A percentile compares a stretch with the other conserved stretches of the same genome.
phyloP scores from a whole-genome alignment of 2,888 invertebrate genomes.

The Caenorhabditis zanzibari region DNA sequence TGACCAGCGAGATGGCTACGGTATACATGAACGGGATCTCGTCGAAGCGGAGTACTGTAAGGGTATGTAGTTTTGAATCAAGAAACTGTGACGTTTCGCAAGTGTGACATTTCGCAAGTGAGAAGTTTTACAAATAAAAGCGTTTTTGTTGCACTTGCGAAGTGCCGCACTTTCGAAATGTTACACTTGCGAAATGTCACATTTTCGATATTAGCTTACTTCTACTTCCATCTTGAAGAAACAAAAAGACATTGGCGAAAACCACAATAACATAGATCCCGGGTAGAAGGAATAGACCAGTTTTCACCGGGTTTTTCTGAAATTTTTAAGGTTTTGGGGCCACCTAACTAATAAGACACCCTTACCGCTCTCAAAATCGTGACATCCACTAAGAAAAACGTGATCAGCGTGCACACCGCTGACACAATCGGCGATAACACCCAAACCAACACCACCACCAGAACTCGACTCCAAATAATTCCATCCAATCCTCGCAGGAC shows the following conservation, averaged over 20 bases:
- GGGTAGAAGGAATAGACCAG: slow-evolving; percentile 91
- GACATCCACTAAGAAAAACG: slow-evolving; percentile 76
- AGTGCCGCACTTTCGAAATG: too few relatives aligned
- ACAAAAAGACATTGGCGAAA: slow-evolving; percentile 93
- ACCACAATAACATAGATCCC: slow-evolving; percentile 95
- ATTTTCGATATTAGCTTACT: too few relatives aligned
- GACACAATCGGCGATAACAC: slow-evolving; percentile 95
- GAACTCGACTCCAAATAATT: slow-evolving; percentile 88
- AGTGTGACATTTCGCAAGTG: too few relatives aligned
- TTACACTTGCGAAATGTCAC: too few relatives aligned
- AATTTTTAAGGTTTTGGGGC: neutral
- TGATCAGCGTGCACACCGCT: slow-evolving; percentile 90
- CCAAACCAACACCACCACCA: slow-evolving; percentile 87
- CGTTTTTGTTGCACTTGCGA: too few relatives aligned
- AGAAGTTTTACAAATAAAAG: too few relatives aligned
- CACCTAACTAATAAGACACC: neutral
- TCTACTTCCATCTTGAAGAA: slow-evolving; percentile 90
- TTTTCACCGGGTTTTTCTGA: slow-evolving; percentile 71
- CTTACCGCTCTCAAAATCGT: slow-evolving; percentile 86
- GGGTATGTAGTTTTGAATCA: neutral
- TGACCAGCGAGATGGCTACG: slow-evolving; percentile 87
- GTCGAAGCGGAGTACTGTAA: slow-evolving; percentile 91
- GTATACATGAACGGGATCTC: slow-evolving; percentile 93
- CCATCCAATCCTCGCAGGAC: slow-evolving; percentile 92
- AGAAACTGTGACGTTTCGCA: slow-evolving; percentile 70